Evolutionary conservation across 2,113 vertebrate genomes (phyloP).

Genomic region (Chionodraco myersi): DNA sequence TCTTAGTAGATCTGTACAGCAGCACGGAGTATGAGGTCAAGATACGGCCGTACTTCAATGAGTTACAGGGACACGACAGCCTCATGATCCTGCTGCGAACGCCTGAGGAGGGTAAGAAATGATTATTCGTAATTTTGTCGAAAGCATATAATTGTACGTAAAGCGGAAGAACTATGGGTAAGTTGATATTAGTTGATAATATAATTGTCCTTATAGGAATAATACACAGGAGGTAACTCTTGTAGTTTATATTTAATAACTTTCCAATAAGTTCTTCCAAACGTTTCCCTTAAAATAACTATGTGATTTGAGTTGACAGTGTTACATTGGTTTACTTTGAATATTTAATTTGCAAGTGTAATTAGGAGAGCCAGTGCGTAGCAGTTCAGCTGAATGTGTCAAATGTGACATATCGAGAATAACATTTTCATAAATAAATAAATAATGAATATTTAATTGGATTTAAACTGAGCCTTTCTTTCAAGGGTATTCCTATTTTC

Average conservation of each 20-base stretch:
- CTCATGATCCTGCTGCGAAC: slow-evolving; percentile 83
- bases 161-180: background rate
- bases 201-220: background rate
- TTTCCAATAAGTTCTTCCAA: background rate
- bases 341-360: background rate
- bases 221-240: background rate
- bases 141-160: background rate
- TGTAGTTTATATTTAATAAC: background rate
- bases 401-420: background rate
- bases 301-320: background rate
- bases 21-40: slow-evolving; percentile 92
- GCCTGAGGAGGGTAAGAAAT: slow-evolving; percentile 89
- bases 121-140: background rate
- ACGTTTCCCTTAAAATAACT: background rate
- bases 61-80: slow-evolving; percentile 91
- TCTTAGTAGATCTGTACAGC: slow-evolving; percentile 86
- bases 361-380: background rate
- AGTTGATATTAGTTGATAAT: background rate
- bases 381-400: background rate
- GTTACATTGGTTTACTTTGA: background rate
- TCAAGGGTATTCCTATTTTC: background rate
- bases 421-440: background rate
- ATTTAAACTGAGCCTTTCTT: slow-evolving; percentile 5
- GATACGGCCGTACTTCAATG: slow-evolving; percentile 90
- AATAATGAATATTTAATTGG: slow-evolving; percentile 1